Conservation (phyloP, 2,113 vertebrate species). For the Catharus fuscescens region DNA sequence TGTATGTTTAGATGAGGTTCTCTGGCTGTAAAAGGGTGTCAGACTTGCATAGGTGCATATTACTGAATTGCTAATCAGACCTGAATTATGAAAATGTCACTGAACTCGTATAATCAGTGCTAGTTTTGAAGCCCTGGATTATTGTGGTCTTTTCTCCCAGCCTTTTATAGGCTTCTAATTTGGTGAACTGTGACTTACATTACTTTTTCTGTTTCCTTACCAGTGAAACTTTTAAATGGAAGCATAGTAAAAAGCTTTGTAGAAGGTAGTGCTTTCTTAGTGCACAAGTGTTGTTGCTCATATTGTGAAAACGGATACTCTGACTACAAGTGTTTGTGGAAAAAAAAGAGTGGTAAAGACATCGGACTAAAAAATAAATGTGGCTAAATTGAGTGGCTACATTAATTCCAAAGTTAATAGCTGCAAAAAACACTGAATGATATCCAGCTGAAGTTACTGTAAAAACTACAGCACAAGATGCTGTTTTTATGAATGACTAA, state of each 20-base stretch:
- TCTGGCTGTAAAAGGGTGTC: background rate
- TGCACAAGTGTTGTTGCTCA: background rate
- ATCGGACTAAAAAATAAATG: background rate
- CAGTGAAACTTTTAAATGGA: background rate
- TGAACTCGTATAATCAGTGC: background rate
- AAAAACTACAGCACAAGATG: background rate
- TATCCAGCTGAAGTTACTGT: background rate
- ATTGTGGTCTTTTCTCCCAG: background rate
- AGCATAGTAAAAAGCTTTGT: background rate
- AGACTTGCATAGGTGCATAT: background rate
- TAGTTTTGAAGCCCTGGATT: background rate
- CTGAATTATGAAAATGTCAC: background rate
- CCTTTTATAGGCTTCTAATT: background rate
- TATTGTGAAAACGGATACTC: background rate
- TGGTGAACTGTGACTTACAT: background rate
- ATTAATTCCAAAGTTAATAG: background rate
- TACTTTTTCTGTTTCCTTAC: background rate
- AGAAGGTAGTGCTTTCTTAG: background rate
- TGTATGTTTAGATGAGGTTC: background rate
- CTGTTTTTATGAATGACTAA: background rate
- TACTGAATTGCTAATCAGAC: background rate
- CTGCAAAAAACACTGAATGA: background rate
- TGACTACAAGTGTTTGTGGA: background rate
- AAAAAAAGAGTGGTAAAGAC: background rate
- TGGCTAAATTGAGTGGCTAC: background rate